A percentile compares a stretch with the other conserved stretches of the same genome.
phyloP scores from a whole-genome alignment of 1,140 invertebrate species.

The Dysdera silvatica region DNA sequence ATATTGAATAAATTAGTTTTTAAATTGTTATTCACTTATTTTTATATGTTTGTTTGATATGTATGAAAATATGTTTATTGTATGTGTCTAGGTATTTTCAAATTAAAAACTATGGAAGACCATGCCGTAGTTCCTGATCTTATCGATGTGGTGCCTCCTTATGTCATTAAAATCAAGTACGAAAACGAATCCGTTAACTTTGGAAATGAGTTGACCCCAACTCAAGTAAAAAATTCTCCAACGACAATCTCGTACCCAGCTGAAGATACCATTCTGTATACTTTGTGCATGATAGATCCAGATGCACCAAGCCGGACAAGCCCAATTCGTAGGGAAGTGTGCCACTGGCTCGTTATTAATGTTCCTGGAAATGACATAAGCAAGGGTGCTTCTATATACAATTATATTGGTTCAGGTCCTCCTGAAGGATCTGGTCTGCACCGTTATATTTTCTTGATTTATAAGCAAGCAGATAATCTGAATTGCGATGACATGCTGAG shows the following conservation, averaged over 20 bases:
- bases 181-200: slow-evolving; percentile 51
- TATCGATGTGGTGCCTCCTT: slow-evolving; percentile 52
- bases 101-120: slow-evolving; percentile 45
- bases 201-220: slow-evolving; percentile 59
- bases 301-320: slow-evolving; percentile 75
- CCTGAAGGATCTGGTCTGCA: slow-evolving; percentile 73
- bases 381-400: slow-evolving; percentile 62
- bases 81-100: too few species aligned
- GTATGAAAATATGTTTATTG: too few species aligned
- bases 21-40: too few species aligned
- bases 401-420: slow-evolving; percentile 77
- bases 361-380: slow-evolving; percentile 67
- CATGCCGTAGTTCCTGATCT: slow-evolving; percentile 63
- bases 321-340: slow-evolving; percentile 73
- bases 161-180: slow-evolving; percentile 45
- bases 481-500: slow-evolving; percentile 57
- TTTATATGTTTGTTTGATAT: too few species aligned
- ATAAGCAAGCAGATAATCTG: slow-evolving; percentile 67
- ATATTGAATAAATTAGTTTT: too few species aligned
- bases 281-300: slow-evolving; percentile 76
- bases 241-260: slow-evolving; percentile 41
- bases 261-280: slow-evolving; percentile 52
- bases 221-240: slow-evolving; percentile 50
- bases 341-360: slow-evolving; percentile 87
- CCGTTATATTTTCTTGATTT: slow-evolving; percentile 80